Evolutionary conservation across 2,888 invertebrate species (phyloP).

Genomic region (Mellilla xanthometata): DNA sequence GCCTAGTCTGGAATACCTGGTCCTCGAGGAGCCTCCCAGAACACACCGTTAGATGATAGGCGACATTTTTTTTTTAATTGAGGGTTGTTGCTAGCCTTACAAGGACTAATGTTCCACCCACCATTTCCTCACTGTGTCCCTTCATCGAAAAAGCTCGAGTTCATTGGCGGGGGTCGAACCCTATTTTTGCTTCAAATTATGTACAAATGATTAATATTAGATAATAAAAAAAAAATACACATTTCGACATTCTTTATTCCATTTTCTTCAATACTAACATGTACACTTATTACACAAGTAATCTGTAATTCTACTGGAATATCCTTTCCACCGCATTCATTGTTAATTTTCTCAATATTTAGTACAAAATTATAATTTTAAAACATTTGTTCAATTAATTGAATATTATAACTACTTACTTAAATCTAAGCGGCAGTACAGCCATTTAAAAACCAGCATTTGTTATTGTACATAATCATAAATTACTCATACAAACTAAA

Average conservation of each 20-base stretch:
- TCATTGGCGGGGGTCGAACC: no score
- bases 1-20: no score
- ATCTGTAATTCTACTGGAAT: conserved; percentile 45
- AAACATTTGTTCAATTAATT: conserved; percentile 25
- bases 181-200: no score
- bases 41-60: no score
- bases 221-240: conserved; percentile 13
- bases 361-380: conserved; percentile 27
- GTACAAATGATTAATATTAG: no score
- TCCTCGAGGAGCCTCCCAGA: no score
- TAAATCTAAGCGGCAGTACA: conserved; percentile 9
- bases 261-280: conserved; percentile 39
- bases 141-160: no score
- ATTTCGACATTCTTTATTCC: conserved; percentile 36
- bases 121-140: no score
- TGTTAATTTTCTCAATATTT: conserved; percentile 22
- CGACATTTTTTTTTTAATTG: no score
- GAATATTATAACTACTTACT: conserved; percentile 21
- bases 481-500: conserved; percentile 21
- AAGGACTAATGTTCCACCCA: no score
- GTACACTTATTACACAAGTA: conserved; percentile 32
- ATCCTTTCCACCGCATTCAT: conserved; percentile 43
- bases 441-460: conserved; percentile 2
- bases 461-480: conserved; percentile 6
- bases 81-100: no score